Evolutionary conservation across 1,140 invertebrate species (phyloP).

Genomic region (Lordiphosa mommai): DNA sequence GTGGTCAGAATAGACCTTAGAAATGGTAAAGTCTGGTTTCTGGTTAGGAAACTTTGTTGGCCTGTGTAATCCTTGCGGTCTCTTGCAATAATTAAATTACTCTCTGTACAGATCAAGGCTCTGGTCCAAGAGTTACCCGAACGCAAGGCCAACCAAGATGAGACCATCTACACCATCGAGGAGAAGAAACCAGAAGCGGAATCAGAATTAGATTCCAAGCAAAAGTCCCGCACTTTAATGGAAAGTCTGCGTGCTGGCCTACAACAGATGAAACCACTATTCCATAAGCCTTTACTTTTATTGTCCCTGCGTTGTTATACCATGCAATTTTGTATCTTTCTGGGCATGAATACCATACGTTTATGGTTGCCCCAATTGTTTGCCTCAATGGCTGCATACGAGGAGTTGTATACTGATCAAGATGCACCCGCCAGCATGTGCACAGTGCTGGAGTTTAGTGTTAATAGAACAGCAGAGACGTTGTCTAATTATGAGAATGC

Average conservation of each 20-base stretch:
- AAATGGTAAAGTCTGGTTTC: too few species aligned
- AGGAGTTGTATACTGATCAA: slow-evolving; percentile 17
- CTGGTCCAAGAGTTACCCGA: slow-evolving; percentile 59
- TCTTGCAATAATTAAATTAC: background rate
- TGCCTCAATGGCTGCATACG: slow-evolving; percentile 70
- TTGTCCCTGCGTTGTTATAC: slow-evolving; percentile 59
- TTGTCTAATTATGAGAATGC: slow-evolving; percentile 37
- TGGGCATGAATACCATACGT: slow-evolving; percentile 74
- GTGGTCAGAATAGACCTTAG: background rate
- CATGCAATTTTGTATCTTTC: slow-evolving; percentile 74
- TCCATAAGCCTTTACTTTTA: slow-evolving; percentile 61
- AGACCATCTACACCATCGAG: slow-evolving; percentile 64
- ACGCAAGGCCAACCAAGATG: slow-evolving; percentile 37
- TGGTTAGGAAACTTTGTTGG: too few species aligned
- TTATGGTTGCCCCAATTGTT: slow-evolving; percentile 76
- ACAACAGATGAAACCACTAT: slow-evolving; percentile 67
- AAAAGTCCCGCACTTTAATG: slow-evolving; percentile 25
- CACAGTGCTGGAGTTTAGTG: slow-evolving; percentile 69
- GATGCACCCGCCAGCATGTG: slow-evolving; percentile 57
- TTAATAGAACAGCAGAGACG: slow-evolving; percentile 58
- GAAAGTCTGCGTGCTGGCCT: slow-evolving; percentile 56
- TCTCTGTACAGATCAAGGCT: slow-evolving; percentile 41
- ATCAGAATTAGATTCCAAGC: slow-evolving; percentile 5
- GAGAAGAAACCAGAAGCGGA: slow-evolving; percentile 26
- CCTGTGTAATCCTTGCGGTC: too few species aligned